These are phyloP conservation scores for Cyrtorhinus lividipennis DNA, from an alignment of 1,140 invertebrate species.

Conservation along the genomic window DNA sequence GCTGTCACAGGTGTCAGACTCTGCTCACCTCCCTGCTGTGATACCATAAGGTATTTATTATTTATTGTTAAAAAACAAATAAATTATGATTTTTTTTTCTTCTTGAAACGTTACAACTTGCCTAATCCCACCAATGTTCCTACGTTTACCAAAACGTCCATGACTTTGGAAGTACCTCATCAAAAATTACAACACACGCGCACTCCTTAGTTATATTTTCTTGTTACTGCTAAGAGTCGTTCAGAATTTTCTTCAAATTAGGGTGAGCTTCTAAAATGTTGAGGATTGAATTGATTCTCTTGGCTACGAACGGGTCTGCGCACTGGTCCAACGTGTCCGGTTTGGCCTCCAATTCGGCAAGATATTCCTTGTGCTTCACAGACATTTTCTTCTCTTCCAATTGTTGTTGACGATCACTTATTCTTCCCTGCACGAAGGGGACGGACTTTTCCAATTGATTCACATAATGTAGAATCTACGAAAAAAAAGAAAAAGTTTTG, in stretches of 20 bases:
- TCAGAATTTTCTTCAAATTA: background rate
- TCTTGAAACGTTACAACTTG: too few species aligned
- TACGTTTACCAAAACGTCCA: too few species aligned
- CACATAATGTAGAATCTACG: background rate
- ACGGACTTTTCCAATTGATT: background rate
- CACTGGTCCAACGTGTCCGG: background rate
- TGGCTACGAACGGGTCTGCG: background rate
- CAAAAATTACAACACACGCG: too few species aligned
- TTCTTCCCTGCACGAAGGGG: background rate
- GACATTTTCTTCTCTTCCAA: background rate
- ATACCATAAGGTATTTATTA: too few species aligned
- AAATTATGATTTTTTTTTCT: too few species aligned
- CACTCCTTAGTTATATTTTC: too few species aligned
- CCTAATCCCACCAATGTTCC: too few species aligned
- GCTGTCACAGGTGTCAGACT: too few species aligned
- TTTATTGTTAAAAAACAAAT: too few species aligned
- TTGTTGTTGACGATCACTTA: background rate
- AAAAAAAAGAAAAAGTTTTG: background rate
- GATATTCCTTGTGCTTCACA: background rate
- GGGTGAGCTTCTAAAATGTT: background rate
- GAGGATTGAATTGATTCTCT: slow-evolving; percentile 1
- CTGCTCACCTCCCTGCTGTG: too few species aligned
- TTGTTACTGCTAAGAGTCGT: too few species aligned
- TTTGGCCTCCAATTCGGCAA: background rate
- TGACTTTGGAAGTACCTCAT: too few species aligned